Evolutionary conservation across 2,113 vertebrate species (phyloP), one percentile per base, ranked within the genome.

Genomic region (Herpetotheres cachinnans): DNA sequence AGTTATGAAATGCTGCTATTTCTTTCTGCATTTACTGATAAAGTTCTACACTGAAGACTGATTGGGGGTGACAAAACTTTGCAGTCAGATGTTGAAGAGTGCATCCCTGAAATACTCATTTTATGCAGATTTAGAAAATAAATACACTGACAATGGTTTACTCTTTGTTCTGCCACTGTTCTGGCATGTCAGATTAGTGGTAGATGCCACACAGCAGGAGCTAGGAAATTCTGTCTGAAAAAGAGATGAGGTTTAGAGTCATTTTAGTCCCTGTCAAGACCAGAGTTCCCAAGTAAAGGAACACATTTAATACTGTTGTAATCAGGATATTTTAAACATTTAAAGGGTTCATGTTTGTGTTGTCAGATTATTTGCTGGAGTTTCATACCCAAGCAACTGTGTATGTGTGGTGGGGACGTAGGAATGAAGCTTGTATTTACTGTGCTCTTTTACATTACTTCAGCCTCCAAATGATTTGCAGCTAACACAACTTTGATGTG

Each of bases 51-150:
- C 32, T 92, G 72, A 95, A 92, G 93, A 90, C 89, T 95, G 94
- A 95, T 91, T 79, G 93, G 80, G 38, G n/a, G 58, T 84, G 90
- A 94, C 76, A 93, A 92, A 94, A 96, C 81, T 97, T 97, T 94
- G 56, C 90, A 96, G 96, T 89, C 74, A 89, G 95, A 82, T 24
- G 77, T 73, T 98, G 93, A 97, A 93, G 94, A 94, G 80, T 59
- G 59, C 73, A 81, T 95, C 82, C 80, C 67, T 71, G 87, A 94
- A 97, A 95, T 92, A 91, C 91, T 96, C 87, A 89, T 97, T 94
- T 96, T 95, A 95, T 96, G 94, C 91, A 98, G 97, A 97, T 97
- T 97, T 97, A 92, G 77, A 95, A 98, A 98, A 96, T 97, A 98
- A 98, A 97, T 97, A 95, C 96, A 86, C 86, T 96, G 93, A 96